These are phyloP conservation scores for Thaumetopoea pityocampa DNA, from an alignment of 1,140 invertebrate genomes.

Conservation along the genomic window DNA sequence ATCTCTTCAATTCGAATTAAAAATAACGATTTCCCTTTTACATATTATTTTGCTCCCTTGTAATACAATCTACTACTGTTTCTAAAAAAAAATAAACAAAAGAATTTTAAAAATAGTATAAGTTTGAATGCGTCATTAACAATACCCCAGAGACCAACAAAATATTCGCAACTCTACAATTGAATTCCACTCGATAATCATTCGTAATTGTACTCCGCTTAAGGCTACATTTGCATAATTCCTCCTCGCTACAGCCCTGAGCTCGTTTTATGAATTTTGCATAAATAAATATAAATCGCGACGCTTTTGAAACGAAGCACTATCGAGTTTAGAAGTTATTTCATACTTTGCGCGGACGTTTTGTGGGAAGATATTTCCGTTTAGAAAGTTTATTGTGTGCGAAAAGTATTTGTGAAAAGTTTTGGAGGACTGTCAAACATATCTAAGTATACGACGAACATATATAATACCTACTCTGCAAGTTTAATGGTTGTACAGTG, in stretches of 20 bases:
- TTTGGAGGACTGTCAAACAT: constrained; percentile 6
- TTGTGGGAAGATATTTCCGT: constrained; percentile 12
- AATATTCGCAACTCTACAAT: constrained; percentile 27
- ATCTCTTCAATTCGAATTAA: too few relatives aligned
- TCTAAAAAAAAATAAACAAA: constrained; percentile 7
- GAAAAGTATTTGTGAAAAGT: constrained; percentile 9
- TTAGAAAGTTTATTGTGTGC: constrained; percentile 1
- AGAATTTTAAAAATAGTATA: constrained; percentile 12
- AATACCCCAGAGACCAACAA: constrained; percentile 8
- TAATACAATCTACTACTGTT: too few relatives aligned
- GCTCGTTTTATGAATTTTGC: constrained; percentile 39
- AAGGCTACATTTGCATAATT: constrained; percentile 59
- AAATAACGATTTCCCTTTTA: too few relatives aligned
- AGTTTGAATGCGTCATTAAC: constrained; percentile 18
- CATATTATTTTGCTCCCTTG: too few relatives aligned
- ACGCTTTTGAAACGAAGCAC: constrained; percentile 18
- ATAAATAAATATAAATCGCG: constrained; percentile 51
- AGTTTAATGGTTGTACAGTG: constrained; percentile 8
- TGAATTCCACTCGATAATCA: constrained; percentile 45
- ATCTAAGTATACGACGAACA: constrained; percentile 11
- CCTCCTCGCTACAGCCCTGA: constrained; percentile 28
- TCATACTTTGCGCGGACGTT: constrained; percentile 6
- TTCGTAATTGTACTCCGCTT: constrained; percentile 42
- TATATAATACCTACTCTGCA: too few relatives aligned
- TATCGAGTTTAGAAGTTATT: constrained; percentile 21